These are phyloP conservation scores for Oophaga sylvatica DNA, from an alignment of 2,797 vertebrate genomes.

Conservation along the genomic window DNA sequence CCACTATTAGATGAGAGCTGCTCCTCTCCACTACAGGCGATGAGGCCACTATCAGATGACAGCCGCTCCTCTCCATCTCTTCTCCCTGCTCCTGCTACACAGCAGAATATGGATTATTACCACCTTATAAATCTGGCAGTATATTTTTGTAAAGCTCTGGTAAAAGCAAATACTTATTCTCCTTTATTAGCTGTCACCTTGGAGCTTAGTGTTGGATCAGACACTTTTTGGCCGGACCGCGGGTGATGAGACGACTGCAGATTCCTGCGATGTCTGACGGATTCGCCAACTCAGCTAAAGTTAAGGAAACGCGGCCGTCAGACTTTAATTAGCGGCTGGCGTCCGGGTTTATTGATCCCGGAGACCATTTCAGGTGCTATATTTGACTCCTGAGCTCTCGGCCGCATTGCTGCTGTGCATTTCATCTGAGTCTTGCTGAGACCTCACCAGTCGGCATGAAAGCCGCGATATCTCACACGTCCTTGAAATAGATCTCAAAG, in stretches of 20 bases:
- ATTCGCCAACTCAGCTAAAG: constrained; percentile 27
- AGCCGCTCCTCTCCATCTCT: too few species aligned
- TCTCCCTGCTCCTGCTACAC: too few species aligned
- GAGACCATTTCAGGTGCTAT: constrained; percentile 28
- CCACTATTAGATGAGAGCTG: too few species aligned
- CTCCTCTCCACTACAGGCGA: too few species aligned
- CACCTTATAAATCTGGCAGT: neutral
- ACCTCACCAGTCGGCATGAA: constrained; percentile 17
- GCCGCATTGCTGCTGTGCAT: constrained; percentile 35
- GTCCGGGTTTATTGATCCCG: constrained; percentile 25
- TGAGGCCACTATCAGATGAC: too few species aligned
- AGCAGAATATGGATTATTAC: too few species aligned
- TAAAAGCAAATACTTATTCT: neutral
- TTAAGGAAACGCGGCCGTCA: constrained; percentile 22
- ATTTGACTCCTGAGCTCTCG: constrained; percentile 27
- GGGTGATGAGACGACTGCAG: neutral
- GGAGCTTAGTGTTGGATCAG: neutral
- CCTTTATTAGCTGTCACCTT: too few species aligned
- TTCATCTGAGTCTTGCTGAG: constrained; percentile 44
- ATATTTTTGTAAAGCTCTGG: neutral
- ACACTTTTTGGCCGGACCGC: neutral
- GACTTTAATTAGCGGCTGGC: constrained; percentile 49
- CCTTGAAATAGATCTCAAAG: constrained; percentile 60
- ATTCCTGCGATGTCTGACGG: neutral
- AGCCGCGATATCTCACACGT: constrained; percentile 34